phyloP scores from a whole-genome alignment of 2,797 vertebrate species.

The Mycteria americana region DNA sequence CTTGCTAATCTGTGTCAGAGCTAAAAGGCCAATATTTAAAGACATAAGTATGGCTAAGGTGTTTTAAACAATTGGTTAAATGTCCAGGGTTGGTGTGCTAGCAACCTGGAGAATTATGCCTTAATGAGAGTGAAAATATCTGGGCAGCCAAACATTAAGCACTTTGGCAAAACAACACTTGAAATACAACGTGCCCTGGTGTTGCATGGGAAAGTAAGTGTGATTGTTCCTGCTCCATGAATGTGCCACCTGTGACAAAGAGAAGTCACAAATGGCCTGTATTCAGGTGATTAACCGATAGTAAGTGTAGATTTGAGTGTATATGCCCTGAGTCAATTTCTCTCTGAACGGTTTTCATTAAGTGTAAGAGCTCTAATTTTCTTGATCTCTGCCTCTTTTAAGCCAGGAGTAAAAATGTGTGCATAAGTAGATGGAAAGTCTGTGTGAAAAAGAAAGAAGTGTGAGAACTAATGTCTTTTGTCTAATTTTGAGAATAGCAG shows the following conservation, averaged over 20 bases:
- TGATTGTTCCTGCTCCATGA: background rate
- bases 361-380: background rate
- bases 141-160: background rate
- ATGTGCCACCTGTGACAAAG: background rate
- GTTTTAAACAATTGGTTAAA: background rate
- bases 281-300: background rate
- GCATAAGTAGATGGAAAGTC: background rate
- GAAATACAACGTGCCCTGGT: background rate
- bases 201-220: background rate
- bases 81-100: background rate
- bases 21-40: background rate
- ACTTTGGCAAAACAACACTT: background rate
- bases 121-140: background rate
- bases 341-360: background rate
- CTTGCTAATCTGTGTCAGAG: background rate
- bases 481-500: background rate
- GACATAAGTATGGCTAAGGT: background rate
- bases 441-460: background rate
- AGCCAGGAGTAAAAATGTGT: background rate
- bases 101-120: background rate
- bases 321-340: background rate
- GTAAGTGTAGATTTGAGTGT: background rate
- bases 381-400: background rate
- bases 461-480: background rate
- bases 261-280: background rate